A percentile compares a stretch with the other conserved stretches of the same genome.
Evolutionary conservation across 2,113 vertebrate species (phyloP).

Genomic region (Vulpes lagopus): DNA sequence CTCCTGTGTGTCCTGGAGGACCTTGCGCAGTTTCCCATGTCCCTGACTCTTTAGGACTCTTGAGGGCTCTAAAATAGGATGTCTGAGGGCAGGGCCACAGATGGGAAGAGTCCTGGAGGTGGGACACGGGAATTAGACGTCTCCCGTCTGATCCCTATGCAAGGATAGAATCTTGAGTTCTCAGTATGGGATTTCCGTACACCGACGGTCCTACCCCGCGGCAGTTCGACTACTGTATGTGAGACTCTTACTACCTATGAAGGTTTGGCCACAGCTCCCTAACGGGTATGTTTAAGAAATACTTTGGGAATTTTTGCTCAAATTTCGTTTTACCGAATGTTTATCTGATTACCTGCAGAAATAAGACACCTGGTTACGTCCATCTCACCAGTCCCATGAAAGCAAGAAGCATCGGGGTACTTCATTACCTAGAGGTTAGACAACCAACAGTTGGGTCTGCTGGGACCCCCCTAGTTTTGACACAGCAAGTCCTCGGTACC

Average conservation of each 20-base stretch:
- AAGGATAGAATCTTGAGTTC: neutral
- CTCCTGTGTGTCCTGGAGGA: neutral
- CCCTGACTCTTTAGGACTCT: neutral
- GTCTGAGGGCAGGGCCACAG: neutral
- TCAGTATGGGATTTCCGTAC: neutral
- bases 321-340: neutral
- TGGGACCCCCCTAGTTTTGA: neutral
- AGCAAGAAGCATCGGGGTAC: neutral
- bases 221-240: neutral
- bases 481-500: neutral
- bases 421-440: neutral
- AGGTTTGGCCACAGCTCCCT: neutral
- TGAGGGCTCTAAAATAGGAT: neutral
- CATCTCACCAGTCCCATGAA: neutral
- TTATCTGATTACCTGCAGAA: conserved; percentile 20
- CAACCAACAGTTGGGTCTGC: neutral
- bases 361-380: neutral
- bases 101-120: neutral
- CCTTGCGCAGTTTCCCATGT: neutral
- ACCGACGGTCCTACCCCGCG: neutral
- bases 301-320: neutral
- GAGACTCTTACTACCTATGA: conserved; percentile 14
- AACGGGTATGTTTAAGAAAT: neutral
- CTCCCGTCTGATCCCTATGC: neutral
- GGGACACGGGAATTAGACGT: neutral